Evolutionary conservation across 2,797 vertebrate species (phyloP), one percentile per base, ranked within the genome.

Genomic region (Artibeus lituratus): DNA sequence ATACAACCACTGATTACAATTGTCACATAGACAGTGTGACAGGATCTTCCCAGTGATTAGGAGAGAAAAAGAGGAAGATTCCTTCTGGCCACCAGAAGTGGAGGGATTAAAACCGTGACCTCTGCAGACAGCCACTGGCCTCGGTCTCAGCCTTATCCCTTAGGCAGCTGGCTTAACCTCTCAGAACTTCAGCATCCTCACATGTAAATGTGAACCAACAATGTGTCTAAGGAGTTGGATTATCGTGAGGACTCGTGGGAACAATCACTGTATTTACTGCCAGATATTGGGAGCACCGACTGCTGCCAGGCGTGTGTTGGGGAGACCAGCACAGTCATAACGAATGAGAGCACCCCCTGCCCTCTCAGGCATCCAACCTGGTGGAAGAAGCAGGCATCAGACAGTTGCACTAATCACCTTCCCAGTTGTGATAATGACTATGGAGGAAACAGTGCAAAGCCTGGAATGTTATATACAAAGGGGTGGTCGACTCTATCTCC

Each of bases 1-100:
- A 96, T 97, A 90, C 80, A 95, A 90, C 93, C 67, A 9, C 96
- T 93, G 96, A 96, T 97, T 96, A 95, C 81, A 74, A 26, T 59
- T 49, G 83, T 95, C 96, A 91, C 83, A n/a, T 1, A 86, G 88
- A 77, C 51, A 39, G 47, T 57, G 65, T 86, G 44, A n/a, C 21
- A 29, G 70, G 67, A 39, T 77, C 92, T 96, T 84, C 55, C 62
- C 47, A 57, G 73, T 26, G 47, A 81, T 21, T 14, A 15, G 44
- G 39, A 87, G 62, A 93, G 29, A 59, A 42, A 9, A 42, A 62
- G 49, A 78, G 47, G 53, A 69, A 81, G 29, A 42, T 26, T 53
- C 65, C 32, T 59, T 67, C 65, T 29, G 14, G 73, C 78, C 86
- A 26, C 51, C n/a, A 8, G 53, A n/a, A 53, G 39, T 22, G 51